A percentile compares a stretch with the other conserved stretches of the same genome.
These are phyloP conservation scores for Lymantria monacha DNA, from an alignment of 2,888 invertebrate species.

Conservation along the genomic window DNA sequence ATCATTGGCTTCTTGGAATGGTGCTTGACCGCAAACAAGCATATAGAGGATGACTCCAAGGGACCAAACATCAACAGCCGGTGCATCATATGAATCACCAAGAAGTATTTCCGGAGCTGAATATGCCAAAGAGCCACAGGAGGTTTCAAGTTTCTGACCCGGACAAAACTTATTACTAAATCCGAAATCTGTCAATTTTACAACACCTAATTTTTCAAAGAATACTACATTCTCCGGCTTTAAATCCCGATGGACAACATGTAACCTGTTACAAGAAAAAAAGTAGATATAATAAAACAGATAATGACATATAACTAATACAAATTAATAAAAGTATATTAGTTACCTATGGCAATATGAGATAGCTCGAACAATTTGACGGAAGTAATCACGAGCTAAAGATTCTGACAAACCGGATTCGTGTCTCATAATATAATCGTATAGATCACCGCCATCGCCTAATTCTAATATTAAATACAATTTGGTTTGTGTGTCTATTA, in stretches of 20 bases:
- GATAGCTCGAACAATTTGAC: constrained; percentile 98
- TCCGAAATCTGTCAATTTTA: constrained; percentile 99
- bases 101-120: constrained; percentile 99
- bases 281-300: constrained; percentile 1
- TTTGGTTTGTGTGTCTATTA: constrained; percentile 99
- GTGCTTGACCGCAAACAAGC: constrained; percentile 98
- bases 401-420: constrained; percentile 93
- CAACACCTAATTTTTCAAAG: constrained; percentile 97
- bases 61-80: constrained; percentile 99
- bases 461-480: constrained; percentile 97
- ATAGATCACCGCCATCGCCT: constrained; percentile 99
- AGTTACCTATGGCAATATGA: constrained; percentile 96
- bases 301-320: neutral
- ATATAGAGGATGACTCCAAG: constrained; percentile 99
- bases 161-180: constrained; percentile 98
- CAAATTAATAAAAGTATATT: neutral
- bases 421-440: constrained; percentile 98
- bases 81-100: constrained; percentile 99
- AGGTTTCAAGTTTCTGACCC: constrained; percentile 97
- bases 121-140: constrained; percentile 99
- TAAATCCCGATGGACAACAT: constrained; percentile 91
- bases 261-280: constrained; percentile 66
- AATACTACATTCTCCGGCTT: constrained; percentile 99
- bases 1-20: constrained; percentile 99
- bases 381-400: constrained; percentile 95